Evolutionary conservation across 1,140 invertebrate species (phyloP).

Genomic region (Drosophila repleta): DNA sequence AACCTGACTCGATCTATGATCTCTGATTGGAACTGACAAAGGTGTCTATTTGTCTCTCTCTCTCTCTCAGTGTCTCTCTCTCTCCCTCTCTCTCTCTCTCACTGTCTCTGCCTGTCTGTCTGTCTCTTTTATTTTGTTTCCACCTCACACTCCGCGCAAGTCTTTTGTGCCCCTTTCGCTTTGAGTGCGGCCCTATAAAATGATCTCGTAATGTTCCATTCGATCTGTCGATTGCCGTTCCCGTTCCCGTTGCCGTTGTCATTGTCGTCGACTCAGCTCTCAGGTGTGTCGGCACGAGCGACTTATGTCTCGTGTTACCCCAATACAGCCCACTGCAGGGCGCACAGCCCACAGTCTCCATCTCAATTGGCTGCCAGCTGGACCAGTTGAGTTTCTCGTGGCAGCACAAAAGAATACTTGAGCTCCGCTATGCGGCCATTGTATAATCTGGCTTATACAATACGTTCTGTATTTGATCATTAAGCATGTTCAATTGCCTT

Average conservation of each 20-base stretch:
- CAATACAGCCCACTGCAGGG: neutral
- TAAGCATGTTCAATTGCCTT: neutral
- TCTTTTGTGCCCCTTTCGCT: constrained; percentile 47
- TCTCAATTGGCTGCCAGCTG: constrained; percentile 45
- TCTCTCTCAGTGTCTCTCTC: constrained; percentile 3
- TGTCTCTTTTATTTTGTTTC: neutral
- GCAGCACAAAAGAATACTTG: constrained; percentile 52
- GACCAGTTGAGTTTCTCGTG: constrained; percentile 30
- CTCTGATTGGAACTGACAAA: constrained; percentile 48
- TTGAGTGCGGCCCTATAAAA: constrained; percentile 61
- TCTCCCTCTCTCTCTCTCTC: neutral
- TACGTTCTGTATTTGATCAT: neutral
- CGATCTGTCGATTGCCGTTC: constrained; percentile 35
- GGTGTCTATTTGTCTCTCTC: constrained; percentile 32
- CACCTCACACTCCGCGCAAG: constrained; percentile 14
- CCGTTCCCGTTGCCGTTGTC: no score
- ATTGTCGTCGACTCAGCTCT: constrained; percentile 41
- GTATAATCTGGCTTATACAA: constrained; percentile 1
- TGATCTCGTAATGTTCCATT: constrained; percentile 70
- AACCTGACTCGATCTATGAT: constrained; percentile 56
- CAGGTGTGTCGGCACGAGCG: constrained; percentile 79
- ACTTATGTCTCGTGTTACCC: constrained; percentile 17
- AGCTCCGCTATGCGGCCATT: constrained; percentile 14
- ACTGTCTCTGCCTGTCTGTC: neutral
- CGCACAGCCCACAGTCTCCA: constrained; percentile 9